Conservation (phyloP, 1,140 invertebrate genomes). For the Drosophila aff. region DNA sequence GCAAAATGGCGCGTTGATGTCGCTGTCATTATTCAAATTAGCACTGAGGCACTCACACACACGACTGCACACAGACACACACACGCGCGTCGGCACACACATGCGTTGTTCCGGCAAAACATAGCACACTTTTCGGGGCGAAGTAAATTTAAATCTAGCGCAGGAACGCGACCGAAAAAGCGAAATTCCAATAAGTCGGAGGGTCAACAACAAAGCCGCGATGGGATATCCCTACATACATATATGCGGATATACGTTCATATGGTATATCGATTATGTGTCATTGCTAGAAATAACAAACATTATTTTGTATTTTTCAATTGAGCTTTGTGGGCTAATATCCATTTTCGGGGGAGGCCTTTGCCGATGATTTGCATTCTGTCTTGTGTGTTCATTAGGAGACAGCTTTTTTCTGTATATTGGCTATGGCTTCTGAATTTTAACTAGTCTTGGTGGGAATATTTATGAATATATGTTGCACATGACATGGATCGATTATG, state of each 20-base stretch:
- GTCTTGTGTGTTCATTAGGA: conserved; percentile 1
- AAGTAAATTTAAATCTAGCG: conserved; percentile 40
- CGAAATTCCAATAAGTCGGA: conserved; percentile 65
- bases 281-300: conserved; percentile 27
- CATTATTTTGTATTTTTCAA: conserved; percentile 14
- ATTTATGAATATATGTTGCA: not conserved
- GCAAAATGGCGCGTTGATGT: conserved; percentile 79
- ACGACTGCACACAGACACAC: conserved; percentile 52
- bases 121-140: conserved; percentile 64
- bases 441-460: not conserved
- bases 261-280: conserved; percentile 34
- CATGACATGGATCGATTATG: not conserved
- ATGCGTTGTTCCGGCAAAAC: conserved; percentile 45
- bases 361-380: conserved; percentile 9
- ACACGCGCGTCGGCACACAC: conserved; percentile 13
- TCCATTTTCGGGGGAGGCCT: not conserved
- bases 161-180: conserved; percentile 34
- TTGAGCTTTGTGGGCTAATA: not conserved
- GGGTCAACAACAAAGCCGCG: conserved; percentile 41
- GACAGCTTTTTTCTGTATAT: not conserved
- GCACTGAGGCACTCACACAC: conserved; percentile 62
- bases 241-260: conserved; percentile 5
- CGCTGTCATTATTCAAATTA: conserved; percentile 83
- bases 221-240: conserved; percentile 4
- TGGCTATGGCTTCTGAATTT: not conserved